phyloP scores from a whole-genome alignment of 2,888 invertebrate genomes.

The Pseudanteris insignis region DNA sequence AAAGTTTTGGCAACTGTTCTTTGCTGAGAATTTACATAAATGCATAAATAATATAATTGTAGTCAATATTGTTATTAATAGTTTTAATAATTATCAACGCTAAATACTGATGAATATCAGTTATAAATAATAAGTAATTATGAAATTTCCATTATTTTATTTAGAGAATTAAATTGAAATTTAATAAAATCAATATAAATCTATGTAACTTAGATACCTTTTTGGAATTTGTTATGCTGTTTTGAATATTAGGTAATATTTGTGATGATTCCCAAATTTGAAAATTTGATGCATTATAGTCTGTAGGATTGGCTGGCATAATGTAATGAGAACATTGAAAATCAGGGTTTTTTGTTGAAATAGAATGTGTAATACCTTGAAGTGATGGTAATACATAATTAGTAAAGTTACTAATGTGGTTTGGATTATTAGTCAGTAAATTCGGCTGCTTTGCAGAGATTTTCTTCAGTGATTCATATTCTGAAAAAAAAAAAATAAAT shows the following conservation, averaged over 20 bases:
- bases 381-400: constrained; percentile 58
- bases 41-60: constrained; percentile 14
- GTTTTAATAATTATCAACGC: too few relatives aligned
- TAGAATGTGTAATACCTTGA: constrained; percentile 54
- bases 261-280: constrained; percentile 61
- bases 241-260: constrained; percentile 52
- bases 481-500: constrained; percentile 33
- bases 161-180: not conserved
- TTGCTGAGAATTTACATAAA: too few relatives aligned
- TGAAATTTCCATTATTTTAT: constrained; percentile 49
- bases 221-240: constrained; percentile 54
- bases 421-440: constrained; percentile 54
- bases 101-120: too few relatives aligned
- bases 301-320: constrained; percentile 56
- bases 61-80: not conserved
- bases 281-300: constrained; percentile 56
- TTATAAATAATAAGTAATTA: constrained; percentile 1
- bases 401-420: constrained; percentile 57
- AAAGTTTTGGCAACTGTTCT: constrained; percentile 68
- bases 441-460: constrained; percentile 50
- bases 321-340: constrained; percentile 61
- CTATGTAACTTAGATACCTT: constrained; percentile 49
- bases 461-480: constrained; percentile 55
- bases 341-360: constrained; percentile 56
- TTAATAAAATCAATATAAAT: not conserved